Percentiles rank a stretch among this genome's conserved stretches.
phyloP scores from a whole-genome alignment of 2,888 invertebrate species.

The Galerucella calmariensis region DNA sequence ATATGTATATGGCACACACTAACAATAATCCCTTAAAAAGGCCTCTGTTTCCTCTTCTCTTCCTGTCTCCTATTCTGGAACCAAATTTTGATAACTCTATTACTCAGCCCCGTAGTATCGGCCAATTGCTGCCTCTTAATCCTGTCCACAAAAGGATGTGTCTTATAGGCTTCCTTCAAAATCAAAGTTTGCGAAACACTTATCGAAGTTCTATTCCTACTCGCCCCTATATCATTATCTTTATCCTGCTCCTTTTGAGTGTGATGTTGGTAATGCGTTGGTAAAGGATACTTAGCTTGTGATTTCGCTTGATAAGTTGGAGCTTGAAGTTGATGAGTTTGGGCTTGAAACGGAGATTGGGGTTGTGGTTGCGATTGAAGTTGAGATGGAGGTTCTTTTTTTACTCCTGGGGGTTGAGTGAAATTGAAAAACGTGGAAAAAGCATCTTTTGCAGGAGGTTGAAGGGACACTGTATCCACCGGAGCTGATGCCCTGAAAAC shows the following conservation, averaged over 20 bases:
- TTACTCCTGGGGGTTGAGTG: not conserved
- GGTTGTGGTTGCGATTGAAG: slow-evolving; percentile 3
- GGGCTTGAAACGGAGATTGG: not conserved
- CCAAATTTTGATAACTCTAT: slow-evolving; percentile 34
- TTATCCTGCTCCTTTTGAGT: slow-evolving; percentile 1
- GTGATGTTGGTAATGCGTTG: not conserved
- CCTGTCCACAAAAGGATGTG: slow-evolving; percentile 9
- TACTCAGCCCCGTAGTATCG: slow-evolving; percentile 23
- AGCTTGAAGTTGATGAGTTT: slow-evolving; percentile 7
- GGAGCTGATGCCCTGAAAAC: not conserved
- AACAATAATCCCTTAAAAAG: not conserved
- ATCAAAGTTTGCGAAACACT: slow-evolving; percentile 4
- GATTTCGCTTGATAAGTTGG: not conserved
- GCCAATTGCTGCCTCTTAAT: slow-evolving; percentile 18
- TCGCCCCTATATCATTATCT: not conserved
- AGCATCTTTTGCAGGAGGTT: not conserved
- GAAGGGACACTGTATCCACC: not conserved
- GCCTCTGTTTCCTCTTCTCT: slow-evolving; percentile 21
- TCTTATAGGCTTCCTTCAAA: slow-evolving; percentile 4
- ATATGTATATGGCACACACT: too few species aligned
- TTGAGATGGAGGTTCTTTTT: slow-evolving; percentile 3
- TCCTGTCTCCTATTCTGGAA: slow-evolving; percentile 36
- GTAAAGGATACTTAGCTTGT: not conserved
- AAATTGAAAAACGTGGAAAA: not conserved
- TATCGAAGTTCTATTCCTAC: slow-evolving; percentile 7